Base-by-base conservation (phyloP, 53 echinoderm and acorn worm species). In the Henricia sp. region DNA sequence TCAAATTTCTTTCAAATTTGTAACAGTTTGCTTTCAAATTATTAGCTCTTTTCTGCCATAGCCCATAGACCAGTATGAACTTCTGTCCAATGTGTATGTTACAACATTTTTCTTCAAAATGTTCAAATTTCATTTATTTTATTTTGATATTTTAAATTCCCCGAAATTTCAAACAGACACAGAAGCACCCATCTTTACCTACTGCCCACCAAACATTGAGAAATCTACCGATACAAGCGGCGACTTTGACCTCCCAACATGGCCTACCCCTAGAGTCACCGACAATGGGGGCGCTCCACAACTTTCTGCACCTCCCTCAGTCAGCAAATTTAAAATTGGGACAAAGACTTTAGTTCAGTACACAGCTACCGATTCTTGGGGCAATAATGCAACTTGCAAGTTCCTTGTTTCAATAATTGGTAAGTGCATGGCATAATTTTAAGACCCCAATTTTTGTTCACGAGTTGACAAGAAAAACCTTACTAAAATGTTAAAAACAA, bases 341-440 rank as follows among this genome's bases (percentile, higher is more conserved):
- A 48, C 27, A 10, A 65, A 60, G 46, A 64, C 35, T 6, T 20
- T 48, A 1, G 52, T 80, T 20, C 16, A 9, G 35, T 89, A 89
- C 51, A 11, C n/a, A 3, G 89, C 85, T 35, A 67, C 59, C 11
- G 89, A 89, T 63, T 35, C 50, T 1, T 76, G 59, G 6, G 84
- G 89, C 37, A 89, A 89, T 30, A 84, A 68, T 35, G 85, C 84
- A 10, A 89, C 85, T 2, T 89, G 89, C 41, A 32, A 30, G 53
- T 89, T 89, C 43, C 41, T 46, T 69, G 89, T 89, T 6, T 26
- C 51, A 19, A 11, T 89, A 37, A 23, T 16, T 50, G 89, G 89
- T 89, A 70, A 36, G 84, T 25, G n/a, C 39, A 38, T 19, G 33
- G 20, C 40, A 36, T 30, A n/a, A n/a, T n/a, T n/a, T n/a, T n/a